Evolutionary conservation across 2,888 invertebrate genomes (phyloP).

Genomic region (Agrotis clavis): DNA sequence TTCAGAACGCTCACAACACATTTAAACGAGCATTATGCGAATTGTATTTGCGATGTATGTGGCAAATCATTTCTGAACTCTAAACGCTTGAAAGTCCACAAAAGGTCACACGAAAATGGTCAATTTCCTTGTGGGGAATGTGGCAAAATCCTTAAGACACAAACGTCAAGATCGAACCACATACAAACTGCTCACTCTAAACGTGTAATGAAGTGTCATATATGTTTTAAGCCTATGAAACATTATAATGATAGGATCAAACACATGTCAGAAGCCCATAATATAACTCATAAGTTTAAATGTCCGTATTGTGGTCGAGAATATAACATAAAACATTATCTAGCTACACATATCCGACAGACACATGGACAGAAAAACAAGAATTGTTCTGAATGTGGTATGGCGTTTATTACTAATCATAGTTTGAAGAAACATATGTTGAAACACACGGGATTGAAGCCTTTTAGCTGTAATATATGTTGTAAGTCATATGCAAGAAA

Average conservation of each 20-base stretch:
- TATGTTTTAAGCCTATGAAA: slow-evolving; percentile 85
- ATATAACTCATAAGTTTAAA: slow-evolving; percentile 83
- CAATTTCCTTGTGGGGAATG: slow-evolving; percentile 80
- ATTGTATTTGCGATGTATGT: slow-evolving; percentile 88
- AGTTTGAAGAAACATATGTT: slow-evolving; percentile 87
- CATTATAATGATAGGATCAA: slow-evolving; percentile 86
- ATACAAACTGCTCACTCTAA: slow-evolving; percentile 84
- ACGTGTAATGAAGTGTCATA: slow-evolving; percentile 81
- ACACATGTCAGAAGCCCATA: slow-evolving; percentile 85
- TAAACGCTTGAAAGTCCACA: slow-evolving; percentile 87
- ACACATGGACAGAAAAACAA: slow-evolving; percentile 87
- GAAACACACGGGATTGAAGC: slow-evolving; percentile 83
- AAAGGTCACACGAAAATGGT: slow-evolving; percentile 87
- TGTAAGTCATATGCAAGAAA: slow-evolving; percentile 78
- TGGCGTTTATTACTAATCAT: slow-evolving; percentile 88
- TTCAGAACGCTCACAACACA: slow-evolving; percentile 85
- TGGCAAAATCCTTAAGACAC: slow-evolving; percentile 82
- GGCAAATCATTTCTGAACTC: slow-evolving; percentile 88
- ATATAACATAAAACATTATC: slow-evolving; percentile 85
- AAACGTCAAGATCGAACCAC: slow-evolving; percentile 81
- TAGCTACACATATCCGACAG: slow-evolving; percentile 84
- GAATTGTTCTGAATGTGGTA: slow-evolving; percentile 86
- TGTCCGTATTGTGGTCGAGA: slow-evolving; percentile 81
- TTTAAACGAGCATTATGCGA: slow-evolving; percentile 88
- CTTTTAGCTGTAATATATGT: slow-evolving; percentile 81